A percentile compares a stretch with the other conserved stretches of the same genome.
Conservation (phyloP, 2,888 invertebrate genomes). For the Galerucella calmariensis region DNA sequence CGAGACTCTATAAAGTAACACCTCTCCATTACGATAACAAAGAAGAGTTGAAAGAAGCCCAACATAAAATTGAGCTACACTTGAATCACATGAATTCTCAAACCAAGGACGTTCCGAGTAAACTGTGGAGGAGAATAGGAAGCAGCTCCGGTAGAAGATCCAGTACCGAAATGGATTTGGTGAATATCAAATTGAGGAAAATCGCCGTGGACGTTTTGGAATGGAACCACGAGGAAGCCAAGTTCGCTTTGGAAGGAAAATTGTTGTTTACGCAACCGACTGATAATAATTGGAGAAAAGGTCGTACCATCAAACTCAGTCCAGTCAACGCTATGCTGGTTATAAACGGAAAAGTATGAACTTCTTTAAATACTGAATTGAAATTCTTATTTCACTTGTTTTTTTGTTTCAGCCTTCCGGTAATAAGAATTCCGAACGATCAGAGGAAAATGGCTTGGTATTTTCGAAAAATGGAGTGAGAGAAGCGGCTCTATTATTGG, state of each 20-base stretch:
- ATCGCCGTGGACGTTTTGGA: conserved; percentile 93
- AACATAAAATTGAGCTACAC: conserved; percentile 92
- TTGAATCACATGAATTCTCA: conserved; percentile 95
- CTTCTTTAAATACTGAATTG: not conserved
- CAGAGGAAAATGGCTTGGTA: conserved; percentile 57
- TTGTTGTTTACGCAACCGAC: conserved; percentile 89
- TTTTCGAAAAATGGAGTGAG: conserved; percentile 83
- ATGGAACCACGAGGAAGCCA: conserved; percentile 94
- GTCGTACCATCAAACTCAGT: conserved; percentile 87
- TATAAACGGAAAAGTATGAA: conserved; percentile 87
- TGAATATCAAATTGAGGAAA: conserved; percentile 89
- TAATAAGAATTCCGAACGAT: conserved; percentile 46
- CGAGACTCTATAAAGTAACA: conserved; percentile 90
- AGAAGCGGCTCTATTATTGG: conserved; percentile 87
- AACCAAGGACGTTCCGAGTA: conserved; percentile 90
- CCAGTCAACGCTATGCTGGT: conserved; percentile 91
- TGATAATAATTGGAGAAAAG: conserved; percentile 91
- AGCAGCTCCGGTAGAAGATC: conserved; percentile 74
- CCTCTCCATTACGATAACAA: conserved; percentile 84
- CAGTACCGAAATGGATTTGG: conserved; percentile 86
- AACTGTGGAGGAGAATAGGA: conserved; percentile 90
- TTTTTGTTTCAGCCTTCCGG: conserved; percentile 32
- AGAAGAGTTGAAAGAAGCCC: conserved; percentile 86
- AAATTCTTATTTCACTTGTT: not conserved
- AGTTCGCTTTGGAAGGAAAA: conserved; percentile 90